Evolutionary conservation across 2,797 vertebrate genomes (phyloP), one percentile per base, ranked within the genome.

Genomic region (Sebastes variabilis): DNA sequence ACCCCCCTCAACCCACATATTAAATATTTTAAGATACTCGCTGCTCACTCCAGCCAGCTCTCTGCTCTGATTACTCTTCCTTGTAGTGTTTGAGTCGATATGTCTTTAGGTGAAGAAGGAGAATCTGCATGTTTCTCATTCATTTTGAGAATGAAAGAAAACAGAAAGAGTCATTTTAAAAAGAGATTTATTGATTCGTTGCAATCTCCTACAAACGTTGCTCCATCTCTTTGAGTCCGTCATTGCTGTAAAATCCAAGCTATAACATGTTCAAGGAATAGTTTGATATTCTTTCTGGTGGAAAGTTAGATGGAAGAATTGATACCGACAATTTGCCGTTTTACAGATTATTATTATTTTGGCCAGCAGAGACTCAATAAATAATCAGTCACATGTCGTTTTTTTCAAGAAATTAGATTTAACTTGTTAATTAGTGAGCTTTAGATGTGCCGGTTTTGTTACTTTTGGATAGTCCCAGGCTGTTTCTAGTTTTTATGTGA

Each of bases 1-100:
- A 75, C 42, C 52, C 68, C 66, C 36, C n/a, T 20, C 69, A 65
- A 62, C 66, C 71, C 52, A 84, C 36, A 46, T 71, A 79, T 90
- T 90, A 72, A 87, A 89, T 87, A 87, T 85, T 88, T 89, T 24
- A 79, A 70, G 84, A 80, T 73, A 74, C 79, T 66, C 78, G 52
- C 79, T 24, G 22, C 77, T 87, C 74, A 24, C 86, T 82, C 62
- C 77, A 72, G 77, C 55, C 64, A 24, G 71, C 66, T 78, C 73
- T 76, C 61, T 27, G 30, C 72, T 77, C 6, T 65, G 32, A 88
- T 88, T 79, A 70, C 20, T 71, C 78, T 52, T 66, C n/a, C 27
- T 75, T 20, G 34, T 55, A 67, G 42, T 38, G 18, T 67, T 54
- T 61, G 25, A 68, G 25, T 73, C 30, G 14, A 5, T 20, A 22